Base-by-base conservation (phyloP, 1,140 invertebrate species). In the Laupala kohalensis region DNA sequence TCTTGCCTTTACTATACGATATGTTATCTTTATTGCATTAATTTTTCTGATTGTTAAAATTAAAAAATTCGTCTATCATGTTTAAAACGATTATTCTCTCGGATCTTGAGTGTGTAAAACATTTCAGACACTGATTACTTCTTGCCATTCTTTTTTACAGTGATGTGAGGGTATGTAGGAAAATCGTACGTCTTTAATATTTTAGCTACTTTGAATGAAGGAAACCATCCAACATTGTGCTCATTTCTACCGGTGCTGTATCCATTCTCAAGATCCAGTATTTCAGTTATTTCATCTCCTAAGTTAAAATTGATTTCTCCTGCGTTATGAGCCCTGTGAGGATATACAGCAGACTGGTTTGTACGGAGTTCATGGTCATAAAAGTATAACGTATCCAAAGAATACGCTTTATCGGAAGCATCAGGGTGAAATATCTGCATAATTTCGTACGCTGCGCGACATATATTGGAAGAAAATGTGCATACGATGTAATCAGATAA, bases 231-330 rank as follows among this genome's bases (percentile, higher is more conserved):
- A 27, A 84, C 85, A 62, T 92, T 94, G 76, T 92, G 84, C 29
- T 87, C 83, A 78, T 96, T 97, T 68, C 88, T 87, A n/a, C 95
- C 95, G 76, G 91, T 90, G 0, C 94, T 96, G 77, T 89, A 96
- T 69, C 96, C 96, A 79, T 98, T 90, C 96, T 96, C 98, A 78
- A 98, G 96, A 81, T 99, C 98, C 12, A 96, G 96, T 12, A 93
- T 92, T 23, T 98, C 90, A 27, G 94, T 93, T 62, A 98, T 85
- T 4, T 91, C 78, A 80, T 99, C 96, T 3, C 94, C 94, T 3
- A 86, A 83, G 81, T 79, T 71, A 27, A 97, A 78, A 73, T 89
- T 86, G 71, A 96, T 87, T 81, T 96, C 92, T 25, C 87, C 86
- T 23, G 81, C 78, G 53, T 80, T 82, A 75, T 84, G 81, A 4